A percentile compares a stretch with the other conserved stretches of the same genome.
phyloP scores from a whole-genome alignment of 2,888 invertebrate species.

The Thereva unica region DNA sequence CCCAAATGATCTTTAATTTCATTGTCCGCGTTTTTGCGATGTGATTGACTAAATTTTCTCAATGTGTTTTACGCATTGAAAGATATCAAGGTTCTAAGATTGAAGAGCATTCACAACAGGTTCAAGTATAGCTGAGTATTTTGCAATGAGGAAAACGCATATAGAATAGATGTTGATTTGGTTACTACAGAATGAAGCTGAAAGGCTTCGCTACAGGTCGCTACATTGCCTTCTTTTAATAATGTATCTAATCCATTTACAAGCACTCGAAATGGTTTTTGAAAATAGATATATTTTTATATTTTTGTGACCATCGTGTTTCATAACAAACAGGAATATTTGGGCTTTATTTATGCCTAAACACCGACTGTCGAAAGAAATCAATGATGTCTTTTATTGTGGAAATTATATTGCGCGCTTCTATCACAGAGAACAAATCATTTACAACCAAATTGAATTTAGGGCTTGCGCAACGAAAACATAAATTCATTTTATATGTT shows the following conservation, averaged over 20 bases:
- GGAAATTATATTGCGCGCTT: no score
- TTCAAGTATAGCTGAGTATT: slow-evolving; percentile 1
- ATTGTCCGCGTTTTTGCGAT: no score
- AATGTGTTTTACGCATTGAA: no score
- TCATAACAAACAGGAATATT: slow-evolving; percentile 4
- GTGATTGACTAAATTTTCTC: no score
- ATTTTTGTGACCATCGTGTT: slow-evolving; percentile 4
- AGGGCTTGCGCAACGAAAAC: no score
- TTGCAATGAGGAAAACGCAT: not conserved
- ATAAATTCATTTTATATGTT: no score
- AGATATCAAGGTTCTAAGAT: not conserved
- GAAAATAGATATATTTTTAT: no score
- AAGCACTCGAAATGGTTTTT: not conserved
- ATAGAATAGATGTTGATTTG: not conserved
- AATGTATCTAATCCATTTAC: not conserved
- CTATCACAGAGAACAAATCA: no score
- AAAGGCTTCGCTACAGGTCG: not conserved
- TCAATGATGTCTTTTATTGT: no score
- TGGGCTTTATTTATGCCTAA: not conserved
- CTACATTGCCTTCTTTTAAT: not conserved
- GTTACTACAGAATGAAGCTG: slow-evolving; percentile 2
- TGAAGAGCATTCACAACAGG: slow-evolving; percentile 5
- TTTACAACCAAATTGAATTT: no score
- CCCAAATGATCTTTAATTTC: no score
- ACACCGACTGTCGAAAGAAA: no score